These are phyloP conservation scores for Ornithorhynchus anatinus DNA, from an alignment of 2,113 vertebrate genomes.

Conservation along the genomic window DNA sequence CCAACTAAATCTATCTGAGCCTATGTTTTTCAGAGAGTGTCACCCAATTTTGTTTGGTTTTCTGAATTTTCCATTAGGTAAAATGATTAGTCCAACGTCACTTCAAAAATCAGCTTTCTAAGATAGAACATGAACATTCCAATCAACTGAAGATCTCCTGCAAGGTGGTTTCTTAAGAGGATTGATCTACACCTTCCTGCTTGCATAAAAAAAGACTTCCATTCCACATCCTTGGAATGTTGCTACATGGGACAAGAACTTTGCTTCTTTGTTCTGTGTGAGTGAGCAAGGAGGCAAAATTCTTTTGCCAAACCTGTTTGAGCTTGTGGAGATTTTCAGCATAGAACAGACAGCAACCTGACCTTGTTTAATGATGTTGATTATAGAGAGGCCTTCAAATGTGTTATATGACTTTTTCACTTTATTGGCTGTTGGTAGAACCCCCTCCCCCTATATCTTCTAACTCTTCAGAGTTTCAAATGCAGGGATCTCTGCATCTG, in stretches of 20 bases:
- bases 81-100: too few species aligned
- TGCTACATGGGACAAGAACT: constrained; percentile 14
- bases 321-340: constrained; percentile 32
- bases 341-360: constrained; percentile 33
- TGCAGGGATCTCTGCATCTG: too few species aligned
- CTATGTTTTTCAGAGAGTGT: too few species aligned
- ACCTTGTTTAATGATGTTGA: constrained; percentile 27
- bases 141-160: too few species aligned
- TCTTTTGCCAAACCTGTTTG: constrained; percentile 47
- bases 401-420: background rate
- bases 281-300: constrained; percentile 38
- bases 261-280: constrained; percentile 12
- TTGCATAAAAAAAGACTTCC: background rate
- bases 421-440: background rate
- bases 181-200: background rate
- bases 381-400: background rate
- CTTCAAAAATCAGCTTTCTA: too few species aligned
- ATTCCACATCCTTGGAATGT: background rate
- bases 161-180: too few species aligned
- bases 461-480: too few species aligned
- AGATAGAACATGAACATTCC: too few species aligned
- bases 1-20: too few species aligned
- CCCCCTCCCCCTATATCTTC: too few species aligned
- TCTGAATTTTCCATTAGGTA: too few species aligned
- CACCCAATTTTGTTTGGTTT: too few species aligned